Conservation (phyloP, 2,797 vertebrate genomes). For the Echiichthys vipera region DNA sequence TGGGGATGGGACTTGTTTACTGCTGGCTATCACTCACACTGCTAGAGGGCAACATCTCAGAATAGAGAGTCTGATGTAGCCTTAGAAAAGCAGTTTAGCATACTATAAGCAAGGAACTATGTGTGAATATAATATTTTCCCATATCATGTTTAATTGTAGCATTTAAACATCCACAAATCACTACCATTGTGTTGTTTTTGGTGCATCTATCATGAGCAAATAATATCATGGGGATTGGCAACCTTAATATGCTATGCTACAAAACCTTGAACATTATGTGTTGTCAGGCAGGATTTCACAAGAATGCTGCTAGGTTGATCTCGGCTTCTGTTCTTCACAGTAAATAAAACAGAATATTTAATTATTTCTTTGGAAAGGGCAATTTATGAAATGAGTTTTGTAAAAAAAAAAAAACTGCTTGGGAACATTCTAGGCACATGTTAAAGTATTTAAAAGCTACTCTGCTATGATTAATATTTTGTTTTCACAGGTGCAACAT, state of each 20-base stretch:
- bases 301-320: background rate
- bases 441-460: too few species aligned
- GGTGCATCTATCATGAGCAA: background rate
- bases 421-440: background rate
- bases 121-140: too few species aligned
- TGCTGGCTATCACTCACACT: conserved; percentile 51
- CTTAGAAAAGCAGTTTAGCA: conserved; percentile 15
- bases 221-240: background rate
- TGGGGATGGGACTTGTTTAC: conserved; percentile 64
- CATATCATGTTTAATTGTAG: too few species aligned
- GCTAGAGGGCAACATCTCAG: conserved; percentile 45
- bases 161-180: background rate
- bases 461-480: too few species aligned
- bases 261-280: background rate
- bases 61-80: conserved; percentile 32
- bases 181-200: background rate
- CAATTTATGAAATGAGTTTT: background rate
- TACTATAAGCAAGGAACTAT: background rate
- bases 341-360: background rate
- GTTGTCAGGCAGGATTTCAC: background rate
- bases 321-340: background rate
- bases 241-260: background rate
- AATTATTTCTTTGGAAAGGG: background rate
- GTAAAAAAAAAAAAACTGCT: background rate
- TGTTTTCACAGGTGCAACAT: too few species aligned